Conservation (phyloP, 2,888 invertebrate species). For the Loripinus fragilis region DNA sequence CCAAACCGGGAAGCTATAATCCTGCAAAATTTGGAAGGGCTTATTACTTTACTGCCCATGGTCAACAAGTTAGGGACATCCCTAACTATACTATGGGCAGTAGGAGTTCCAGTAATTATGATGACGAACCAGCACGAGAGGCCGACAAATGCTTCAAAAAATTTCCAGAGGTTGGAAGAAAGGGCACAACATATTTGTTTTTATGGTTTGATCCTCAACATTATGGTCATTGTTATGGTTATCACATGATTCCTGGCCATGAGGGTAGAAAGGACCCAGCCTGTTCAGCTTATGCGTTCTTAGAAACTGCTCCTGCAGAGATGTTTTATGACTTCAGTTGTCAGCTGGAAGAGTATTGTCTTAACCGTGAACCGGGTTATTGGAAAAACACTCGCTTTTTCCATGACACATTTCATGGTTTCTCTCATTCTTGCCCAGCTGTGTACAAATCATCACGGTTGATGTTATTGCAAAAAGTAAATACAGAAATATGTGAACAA, state of each 20-base stretch:
- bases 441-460: too few relatives aligned
- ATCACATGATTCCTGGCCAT: conserved; percentile 42
- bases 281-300: too few relatives aligned
- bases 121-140: conserved; percentile 2
- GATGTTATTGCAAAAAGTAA: too few relatives aligned
- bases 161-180: too few relatives aligned
- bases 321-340: conserved; percentile 29
- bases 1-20: neutral
- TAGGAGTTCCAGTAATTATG: neutral
- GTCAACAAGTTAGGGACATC: neutral
- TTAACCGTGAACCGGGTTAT: conserved; percentile 27
- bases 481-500: too few relatives aligned
- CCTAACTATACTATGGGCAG: neutral
- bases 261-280: conserved; percentile 45
- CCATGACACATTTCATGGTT: too few relatives aligned
- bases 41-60: conserved; percentile 4
- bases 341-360: conserved; percentile 30
- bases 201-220: conserved; percentile 13
- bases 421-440: neutral
- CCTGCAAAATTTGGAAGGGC: neutral
- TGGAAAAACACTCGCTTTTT: conserved; percentile 8
- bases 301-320: neutral
- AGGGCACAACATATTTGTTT: too few relatives aligned
- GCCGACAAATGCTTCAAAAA: neutral
- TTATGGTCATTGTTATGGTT: conserved; percentile 45